Percentiles rank a stretch among this genome's conserved stretches.
Conservation (phyloP, 2,113 vertebrate genomes). For the Castor canadensis region DNA sequence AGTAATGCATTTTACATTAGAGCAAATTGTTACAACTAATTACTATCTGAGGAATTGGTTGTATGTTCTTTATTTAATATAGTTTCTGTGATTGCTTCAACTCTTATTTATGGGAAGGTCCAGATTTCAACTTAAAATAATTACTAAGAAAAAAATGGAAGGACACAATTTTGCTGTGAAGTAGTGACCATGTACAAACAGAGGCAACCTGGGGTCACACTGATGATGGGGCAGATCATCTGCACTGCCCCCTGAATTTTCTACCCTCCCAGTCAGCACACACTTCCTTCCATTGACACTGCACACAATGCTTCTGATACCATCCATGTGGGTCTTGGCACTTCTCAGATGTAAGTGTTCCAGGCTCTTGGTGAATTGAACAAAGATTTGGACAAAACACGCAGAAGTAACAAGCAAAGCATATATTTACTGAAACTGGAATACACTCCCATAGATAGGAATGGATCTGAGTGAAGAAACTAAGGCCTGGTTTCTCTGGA, state of each 20-base stretch:
- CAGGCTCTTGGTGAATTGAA: too few species aligned
- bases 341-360: too few species aligned
- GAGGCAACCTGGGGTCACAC: rapidly evolving
- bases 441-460: too few species aligned
- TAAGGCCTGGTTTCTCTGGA: too few species aligned
- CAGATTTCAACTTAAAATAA: slow-evolving; percentile 52
- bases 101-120: slow-evolving; percentile 36
- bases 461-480: too few species aligned
- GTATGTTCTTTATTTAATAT: slow-evolving; percentile 61
- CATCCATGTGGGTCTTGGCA: too few species aligned
- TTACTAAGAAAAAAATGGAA: background rate
- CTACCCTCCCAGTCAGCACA: rapidly evolving
- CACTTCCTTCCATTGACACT: background rate
- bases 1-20: slow-evolving; percentile 45
- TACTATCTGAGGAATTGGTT: slow-evolving; percentile 27
- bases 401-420: too few species aligned
- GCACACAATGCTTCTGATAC: too few species aligned
- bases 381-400: too few species aligned
- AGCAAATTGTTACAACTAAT: slow-evolving; percentile 48
- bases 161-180: background rate
- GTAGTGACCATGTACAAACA: too few species aligned
- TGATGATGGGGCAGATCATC: rapidly evolving
- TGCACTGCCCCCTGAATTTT: background rate
- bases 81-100: slow-evolving; percentile 13
- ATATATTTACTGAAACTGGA: too few species aligned